Conservation (phyloP, 2,888 invertebrate genomes). For the Pollenia amentaria region DNA sequence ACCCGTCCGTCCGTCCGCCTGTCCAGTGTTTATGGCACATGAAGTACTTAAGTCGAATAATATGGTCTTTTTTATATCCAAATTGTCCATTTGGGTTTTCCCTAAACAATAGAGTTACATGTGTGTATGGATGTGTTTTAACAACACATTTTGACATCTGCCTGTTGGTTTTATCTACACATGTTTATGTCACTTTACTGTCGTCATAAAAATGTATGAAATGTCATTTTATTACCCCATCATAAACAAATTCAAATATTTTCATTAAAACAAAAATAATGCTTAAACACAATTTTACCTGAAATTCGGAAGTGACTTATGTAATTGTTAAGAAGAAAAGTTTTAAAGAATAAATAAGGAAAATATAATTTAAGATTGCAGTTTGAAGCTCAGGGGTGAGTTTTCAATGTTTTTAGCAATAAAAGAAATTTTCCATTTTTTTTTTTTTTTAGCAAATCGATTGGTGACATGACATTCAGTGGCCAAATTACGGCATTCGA, state of each 20-base stretch:
- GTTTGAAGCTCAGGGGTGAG: too few species aligned
- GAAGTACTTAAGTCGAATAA: conserved; percentile 15
- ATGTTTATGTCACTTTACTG: conserved; percentile 16
- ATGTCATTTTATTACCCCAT: conserved; percentile 41
- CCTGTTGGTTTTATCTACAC: conserved; percentile 17
- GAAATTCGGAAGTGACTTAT: conserved; percentile 15
- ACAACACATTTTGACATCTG: conserved; percentile 41
- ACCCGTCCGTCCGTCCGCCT: too few species aligned
- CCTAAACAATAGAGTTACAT: conserved; percentile 45
- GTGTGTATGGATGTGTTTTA: neutral
- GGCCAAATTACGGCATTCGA: too few species aligned
- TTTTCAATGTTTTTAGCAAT: too few species aligned
- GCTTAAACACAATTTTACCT: neutral
- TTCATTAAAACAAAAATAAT: neutral
- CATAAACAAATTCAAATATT: conserved; percentile 16
- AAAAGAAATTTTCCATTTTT: too few species aligned
- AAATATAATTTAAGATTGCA: too few species aligned
- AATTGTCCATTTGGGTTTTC: conserved; percentile 43
- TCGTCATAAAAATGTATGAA: conserved; percentile 22
- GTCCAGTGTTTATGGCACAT: conserved; percentile 25
- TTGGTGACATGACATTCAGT: too few species aligned
- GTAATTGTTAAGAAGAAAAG: neutral
- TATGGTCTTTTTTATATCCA: conserved; percentile 22
- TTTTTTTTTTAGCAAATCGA: too few species aligned
- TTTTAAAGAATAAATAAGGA: too few species aligned